A percentile compares a stretch with the other conserved stretches of the same genome.
Conservation (phyloP, 2,113 vertebrate species). For the Cebidichthys violaceus region DNA sequence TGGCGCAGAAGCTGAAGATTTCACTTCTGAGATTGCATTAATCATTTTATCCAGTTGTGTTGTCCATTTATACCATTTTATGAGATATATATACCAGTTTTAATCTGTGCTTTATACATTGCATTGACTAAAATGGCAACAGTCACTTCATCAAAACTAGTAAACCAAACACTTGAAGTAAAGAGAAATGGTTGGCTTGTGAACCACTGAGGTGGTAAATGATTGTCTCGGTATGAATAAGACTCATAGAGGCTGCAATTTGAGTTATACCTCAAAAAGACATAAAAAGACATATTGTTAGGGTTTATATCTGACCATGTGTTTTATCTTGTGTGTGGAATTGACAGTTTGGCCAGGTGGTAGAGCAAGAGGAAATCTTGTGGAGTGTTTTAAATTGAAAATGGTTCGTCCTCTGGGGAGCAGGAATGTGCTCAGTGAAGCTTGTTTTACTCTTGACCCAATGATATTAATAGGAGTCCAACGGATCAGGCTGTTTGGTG, state of each 20-base stretch:
- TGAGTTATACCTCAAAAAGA: background rate
- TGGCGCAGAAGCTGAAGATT: slow-evolving; percentile 10
- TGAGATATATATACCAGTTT: background rate
- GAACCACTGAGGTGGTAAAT: background rate
- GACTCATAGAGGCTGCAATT: background rate
- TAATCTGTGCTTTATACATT: background rate
- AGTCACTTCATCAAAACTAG: background rate
- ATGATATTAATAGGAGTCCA: background rate
- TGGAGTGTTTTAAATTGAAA: background rate
- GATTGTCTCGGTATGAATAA: background rate
- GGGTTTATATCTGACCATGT: background rate
- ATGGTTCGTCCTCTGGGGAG: background rate
- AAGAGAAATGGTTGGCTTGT: background rate
- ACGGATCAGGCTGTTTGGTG: background rate
- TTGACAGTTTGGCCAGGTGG: background rate
- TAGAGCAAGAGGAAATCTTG: too few relatives aligned
- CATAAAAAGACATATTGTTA: background rate
- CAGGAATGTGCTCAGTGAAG: background rate
- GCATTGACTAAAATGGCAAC: background rate
- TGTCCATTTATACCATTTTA: background rate
- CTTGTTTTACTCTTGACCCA: background rate
- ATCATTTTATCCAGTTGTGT: background rate
- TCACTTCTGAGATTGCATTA: background rate
- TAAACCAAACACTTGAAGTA: background rate
- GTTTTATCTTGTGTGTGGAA: background rate